phyloP scores from a whole-genome alignment of 2,888 invertebrate genomes.

The Erannis defoliaria region DNA sequence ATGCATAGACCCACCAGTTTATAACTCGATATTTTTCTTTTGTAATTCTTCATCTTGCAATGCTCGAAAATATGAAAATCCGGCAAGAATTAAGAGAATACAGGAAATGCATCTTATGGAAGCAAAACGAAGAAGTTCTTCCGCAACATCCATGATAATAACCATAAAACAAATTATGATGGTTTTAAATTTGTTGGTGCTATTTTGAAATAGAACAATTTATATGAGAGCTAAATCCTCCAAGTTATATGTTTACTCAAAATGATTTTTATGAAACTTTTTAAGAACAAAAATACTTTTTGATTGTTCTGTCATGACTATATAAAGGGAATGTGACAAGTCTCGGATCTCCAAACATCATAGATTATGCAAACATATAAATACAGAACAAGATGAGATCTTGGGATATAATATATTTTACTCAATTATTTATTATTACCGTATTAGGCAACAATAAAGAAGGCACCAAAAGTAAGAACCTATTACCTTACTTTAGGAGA shows the following conservation, averaged over 20 bases:
- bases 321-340: too few species aligned
- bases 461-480: slow-evolving; percentile 52
- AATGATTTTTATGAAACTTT: background rate
- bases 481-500: slow-evolving; percentile 63
- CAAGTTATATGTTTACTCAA: too few species aligned
- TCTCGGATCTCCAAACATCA: background rate
- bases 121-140: background rate
- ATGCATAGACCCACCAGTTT: slow-evolving; percentile 61
- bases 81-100: slow-evolving; percentile 3
- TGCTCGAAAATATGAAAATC: slow-evolving; percentile 29
- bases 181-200: background rate
- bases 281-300: background rate
- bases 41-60: slow-evolving; percentile 65
- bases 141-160: background rate
- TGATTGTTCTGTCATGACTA: background rate
- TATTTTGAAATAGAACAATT: background rate
- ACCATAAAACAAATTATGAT: background rate
- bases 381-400: background rate
- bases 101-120: background rate
- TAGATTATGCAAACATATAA: background rate
- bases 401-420: slow-evolving; percentile 5
- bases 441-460: slow-evolving; percentile 37
- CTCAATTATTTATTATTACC: slow-evolving; percentile 3
- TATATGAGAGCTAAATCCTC: too few species aligned
- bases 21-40: slow-evolving; percentile 63